These are phyloP conservation scores for Tursiops truncatus DNA, from an alignment of 2,113 vertebrate genomes.

Conservation along the genomic window DNA sequence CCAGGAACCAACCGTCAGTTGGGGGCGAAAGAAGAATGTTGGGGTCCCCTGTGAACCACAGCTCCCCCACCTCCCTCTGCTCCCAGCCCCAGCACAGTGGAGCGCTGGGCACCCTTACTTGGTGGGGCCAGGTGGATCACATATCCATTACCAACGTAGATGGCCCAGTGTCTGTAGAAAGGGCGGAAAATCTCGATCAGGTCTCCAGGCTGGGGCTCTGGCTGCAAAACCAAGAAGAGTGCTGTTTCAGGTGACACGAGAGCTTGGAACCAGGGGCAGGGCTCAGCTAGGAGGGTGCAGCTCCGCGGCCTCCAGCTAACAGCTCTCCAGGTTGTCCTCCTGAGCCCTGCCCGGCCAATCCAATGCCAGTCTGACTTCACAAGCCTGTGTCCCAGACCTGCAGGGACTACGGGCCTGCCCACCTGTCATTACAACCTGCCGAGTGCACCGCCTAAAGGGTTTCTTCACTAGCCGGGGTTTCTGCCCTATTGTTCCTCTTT, in stretches of 20 bases:
- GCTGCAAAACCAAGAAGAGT: conserved; percentile 62
- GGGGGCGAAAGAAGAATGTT: neutral
- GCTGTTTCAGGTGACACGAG: neutral
- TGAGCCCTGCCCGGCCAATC: fast-evolving
- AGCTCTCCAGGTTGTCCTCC: neutral
- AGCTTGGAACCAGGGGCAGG: neutral
- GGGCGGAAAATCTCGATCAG: conserved; percentile 89
- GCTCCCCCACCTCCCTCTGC: neutral
- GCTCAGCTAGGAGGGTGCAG: neutral
- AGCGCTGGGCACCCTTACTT: conserved; percentile 61
- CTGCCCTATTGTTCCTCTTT: neutral
- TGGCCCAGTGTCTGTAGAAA: conserved; percentile 90
- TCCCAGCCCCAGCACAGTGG: neutral
- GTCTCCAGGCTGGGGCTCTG: conserved; percentile 85
- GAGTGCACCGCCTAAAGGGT: neutral
- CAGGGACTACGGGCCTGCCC: neutral
- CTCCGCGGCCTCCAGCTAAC: neutral
- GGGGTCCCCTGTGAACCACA: neutral
- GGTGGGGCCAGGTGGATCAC: conserved; percentile 85
- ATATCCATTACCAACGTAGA: conserved; percentile 89
- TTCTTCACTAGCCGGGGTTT: neutral
- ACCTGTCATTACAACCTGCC: neutral
- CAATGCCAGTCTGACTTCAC: no score
- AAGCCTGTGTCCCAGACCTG: neutral
- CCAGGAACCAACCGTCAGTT: neutral